A percentile compares a stretch with the other conserved stretches of the same genome.
phyloP scores from a whole-genome alignment of 2,888 invertebrate species.

The Neuroscelio doddi region DNA sequence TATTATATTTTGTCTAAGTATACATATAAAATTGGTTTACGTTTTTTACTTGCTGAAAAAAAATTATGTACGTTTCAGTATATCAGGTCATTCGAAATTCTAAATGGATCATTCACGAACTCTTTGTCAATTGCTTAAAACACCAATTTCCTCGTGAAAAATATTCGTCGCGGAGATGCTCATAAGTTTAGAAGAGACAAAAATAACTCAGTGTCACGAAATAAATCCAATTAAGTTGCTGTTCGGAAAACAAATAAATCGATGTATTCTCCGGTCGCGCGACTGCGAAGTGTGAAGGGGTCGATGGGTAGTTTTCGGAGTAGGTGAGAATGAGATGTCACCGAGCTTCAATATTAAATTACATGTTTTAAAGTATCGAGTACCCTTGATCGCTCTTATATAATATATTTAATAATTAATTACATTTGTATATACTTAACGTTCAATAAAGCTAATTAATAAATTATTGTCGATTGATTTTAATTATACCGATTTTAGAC shows the following conservation, averaged over 20 bases:
- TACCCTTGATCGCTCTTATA: too few species aligned
- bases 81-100: too few species aligned
- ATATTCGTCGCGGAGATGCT: slow-evolving; percentile 37
- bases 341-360: slow-evolving; percentile 33
- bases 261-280: slow-evolving; percentile 49
- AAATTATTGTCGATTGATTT: too few species aligned
- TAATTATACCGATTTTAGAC: too few species aligned
- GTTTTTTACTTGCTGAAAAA: too few species aligned
- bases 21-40: too few species aligned
- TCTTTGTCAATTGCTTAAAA: slow-evolving; percentile 34
- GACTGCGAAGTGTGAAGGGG: slow-evolving; percentile 34
- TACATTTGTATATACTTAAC: too few species aligned
- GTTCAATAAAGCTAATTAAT: too few species aligned
- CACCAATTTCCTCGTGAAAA: slow-evolving; percentile 48
- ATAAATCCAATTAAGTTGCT: slow-evolving; percentile 61
- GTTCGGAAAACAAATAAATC: slow-evolving; percentile 62
- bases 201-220: slow-evolving; percentile 54
- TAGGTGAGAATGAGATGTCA: slow-evolving; percentile 30
- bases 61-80: too few species aligned
- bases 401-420: too few species aligned
- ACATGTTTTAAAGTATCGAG: slow-evolving; percentile 8
- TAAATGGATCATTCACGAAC: too few species aligned
- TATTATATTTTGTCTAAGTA: too few species aligned
- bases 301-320: slow-evolving; percentile 32
- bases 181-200: slow-evolving; percentile 47